Conservation (phyloP, 2,888 invertebrate genomes). For the Buathra laborator region DNA sequence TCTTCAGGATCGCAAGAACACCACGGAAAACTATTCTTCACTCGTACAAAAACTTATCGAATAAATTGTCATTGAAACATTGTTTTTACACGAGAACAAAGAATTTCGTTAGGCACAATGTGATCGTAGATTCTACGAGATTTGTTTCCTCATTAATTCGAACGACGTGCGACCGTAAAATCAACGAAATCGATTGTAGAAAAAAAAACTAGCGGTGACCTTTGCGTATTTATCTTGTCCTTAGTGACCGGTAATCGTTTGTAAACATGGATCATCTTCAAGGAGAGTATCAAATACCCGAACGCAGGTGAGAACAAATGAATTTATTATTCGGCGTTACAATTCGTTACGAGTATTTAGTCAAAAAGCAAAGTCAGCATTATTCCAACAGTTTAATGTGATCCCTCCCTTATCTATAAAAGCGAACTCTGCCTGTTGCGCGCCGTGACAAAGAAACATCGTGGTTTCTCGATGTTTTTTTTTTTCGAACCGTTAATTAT, state of each 20-base stretch:
- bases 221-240: not conserved
- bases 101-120: not conserved
- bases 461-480: not conserved
- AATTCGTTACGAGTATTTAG: not conserved
- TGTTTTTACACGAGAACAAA: not conserved
- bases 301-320: slow-evolving; percentile 44
- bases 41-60: not conserved
- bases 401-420: no score
- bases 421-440: no score
- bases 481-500: not conserved
- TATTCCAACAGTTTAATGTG: no score
- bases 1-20: not conserved
- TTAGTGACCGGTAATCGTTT: not conserved
- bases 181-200: not conserved
- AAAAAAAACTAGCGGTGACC: not conserved
- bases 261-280: slow-evolving; percentile 26
- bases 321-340: not conserved
- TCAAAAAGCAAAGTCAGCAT: not conserved
- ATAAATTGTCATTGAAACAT: not conserved
- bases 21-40: not conserved
- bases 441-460: no score
- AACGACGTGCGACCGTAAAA: not conserved
- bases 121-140: not conserved
- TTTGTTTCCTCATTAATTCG: not conserved
- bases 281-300: slow-evolving; percentile 12